phyloP scores from a whole-genome alignment of 1,140 invertebrate species.

The Drosophila mayri region DNA sequence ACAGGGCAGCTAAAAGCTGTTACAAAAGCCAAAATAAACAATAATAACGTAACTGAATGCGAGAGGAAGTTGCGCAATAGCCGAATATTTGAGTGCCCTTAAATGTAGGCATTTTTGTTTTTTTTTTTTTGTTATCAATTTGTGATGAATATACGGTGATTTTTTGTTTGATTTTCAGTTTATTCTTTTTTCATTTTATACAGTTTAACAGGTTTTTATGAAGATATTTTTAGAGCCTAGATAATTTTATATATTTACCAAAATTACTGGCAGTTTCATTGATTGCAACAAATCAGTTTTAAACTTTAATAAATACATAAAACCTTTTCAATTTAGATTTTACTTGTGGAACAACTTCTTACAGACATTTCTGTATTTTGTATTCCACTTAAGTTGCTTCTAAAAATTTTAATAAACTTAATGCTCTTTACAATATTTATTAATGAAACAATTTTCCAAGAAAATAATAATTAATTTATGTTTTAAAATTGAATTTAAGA shows the following conservation, averaged over 20 bases:
- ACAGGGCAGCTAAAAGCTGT: constrained; percentile 31
- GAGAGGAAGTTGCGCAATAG: background rate
- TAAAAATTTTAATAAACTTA: too few relatives aligned
- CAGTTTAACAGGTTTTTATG: background rate
- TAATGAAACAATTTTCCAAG: rapidly evolving
- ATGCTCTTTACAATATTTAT: background rate
- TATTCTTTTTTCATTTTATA: background rate
- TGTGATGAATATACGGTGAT: background rate
- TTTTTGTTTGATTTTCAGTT: background rate
- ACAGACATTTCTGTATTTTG: too few relatives aligned
- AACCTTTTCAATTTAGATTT: background rate
- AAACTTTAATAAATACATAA: background rate
- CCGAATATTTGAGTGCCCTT: constrained; percentile 7
- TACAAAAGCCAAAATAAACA: constrained; percentile 24
- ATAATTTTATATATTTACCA: background rate
- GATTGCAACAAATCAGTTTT: too few relatives aligned
- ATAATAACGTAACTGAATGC: constrained; percentile 7
- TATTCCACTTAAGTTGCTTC: background rate
- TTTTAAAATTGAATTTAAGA: background rate
- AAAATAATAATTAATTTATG: background rate
- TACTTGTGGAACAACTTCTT: too few relatives aligned
- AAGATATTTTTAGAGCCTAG: background rate
- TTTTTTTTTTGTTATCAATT: background rate
- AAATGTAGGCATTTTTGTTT: background rate
- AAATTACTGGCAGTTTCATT: too few relatives aligned